These are phyloP conservation scores for Erebia palarica DNA, from an alignment of 2,888 invertebrate genomes.

Conservation along the genomic window DNA sequence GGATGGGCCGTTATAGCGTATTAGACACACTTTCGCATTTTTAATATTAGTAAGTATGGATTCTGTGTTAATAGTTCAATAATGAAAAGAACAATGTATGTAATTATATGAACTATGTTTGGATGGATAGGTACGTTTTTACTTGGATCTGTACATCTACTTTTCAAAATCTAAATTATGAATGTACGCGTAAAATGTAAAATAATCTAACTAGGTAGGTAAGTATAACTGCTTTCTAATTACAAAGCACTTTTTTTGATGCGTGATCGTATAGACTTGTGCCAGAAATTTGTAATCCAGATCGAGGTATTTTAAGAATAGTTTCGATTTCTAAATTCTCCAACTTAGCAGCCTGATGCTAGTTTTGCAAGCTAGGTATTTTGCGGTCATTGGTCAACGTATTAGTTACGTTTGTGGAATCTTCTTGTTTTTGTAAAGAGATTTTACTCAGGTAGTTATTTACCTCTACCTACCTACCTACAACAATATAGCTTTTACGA, in stretches of 20 bases:
- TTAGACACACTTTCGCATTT: no score
- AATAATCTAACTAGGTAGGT: neutral
- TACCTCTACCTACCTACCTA: neutral
- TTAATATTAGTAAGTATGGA: no score
- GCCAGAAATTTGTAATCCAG: constrained; percentile 29
- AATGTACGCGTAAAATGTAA: no score
- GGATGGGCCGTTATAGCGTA: no score
- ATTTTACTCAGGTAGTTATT: neutral
- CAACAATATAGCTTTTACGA: neutral
- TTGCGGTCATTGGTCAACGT: constrained; percentile 8
- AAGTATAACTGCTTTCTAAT: constrained; percentile 30
- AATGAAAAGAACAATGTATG: no score
- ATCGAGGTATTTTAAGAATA: constrained; percentile 26
- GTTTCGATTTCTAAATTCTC: constrained; percentile 31
- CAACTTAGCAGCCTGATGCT: constrained; percentile 3
- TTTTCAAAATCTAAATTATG: no score
- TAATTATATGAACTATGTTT: no score
- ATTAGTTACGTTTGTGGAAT: constrained; percentile 1
- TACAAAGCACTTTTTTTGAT: constrained; percentile 23
- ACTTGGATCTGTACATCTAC: no score
- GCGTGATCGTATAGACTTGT: constrained; percentile 32
- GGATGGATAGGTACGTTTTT: no score
- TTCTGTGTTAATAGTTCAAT: no score
- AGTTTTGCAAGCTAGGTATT: constrained; percentile 12
- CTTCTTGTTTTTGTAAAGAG: constrained; percentile 15